Evolutionary conservation across 2,888 invertebrate genomes (phyloP).

Genomic region (Lydus trimaculatus): DNA sequence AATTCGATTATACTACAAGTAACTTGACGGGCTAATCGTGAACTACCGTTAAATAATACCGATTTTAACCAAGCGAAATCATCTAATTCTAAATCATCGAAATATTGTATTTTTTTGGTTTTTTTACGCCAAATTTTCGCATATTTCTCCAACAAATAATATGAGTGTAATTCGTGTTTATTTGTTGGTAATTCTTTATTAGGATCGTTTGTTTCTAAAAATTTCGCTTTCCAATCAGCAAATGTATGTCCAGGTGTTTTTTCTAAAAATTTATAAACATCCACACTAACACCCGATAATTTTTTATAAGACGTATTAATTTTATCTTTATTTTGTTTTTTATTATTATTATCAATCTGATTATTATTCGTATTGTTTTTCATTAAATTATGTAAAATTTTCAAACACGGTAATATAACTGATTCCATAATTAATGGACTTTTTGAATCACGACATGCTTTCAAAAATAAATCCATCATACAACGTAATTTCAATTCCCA

Average conservation of each 20-base stretch:
- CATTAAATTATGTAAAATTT: conserved; percentile 87
- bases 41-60: conserved; percentile 92
- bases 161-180: conserved; percentile 52
- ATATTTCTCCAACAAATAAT: conserved; percentile 80
- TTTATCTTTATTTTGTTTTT: conserved; percentile 14
- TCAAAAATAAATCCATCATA: conserved; percentile 86
- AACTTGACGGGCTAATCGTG: conserved; percentile 85
- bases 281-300: conserved; percentile 67
- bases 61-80: conserved; percentile 87
- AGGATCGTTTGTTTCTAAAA: conserved; percentile 61
- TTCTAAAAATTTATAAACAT: conserved; percentile 76
- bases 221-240: conserved; percentile 73
- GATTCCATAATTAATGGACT: conserved; percentile 90
- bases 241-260: conserved; percentile 75
- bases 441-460: conserved; percentile 77
- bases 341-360: conserved; percentile 35
- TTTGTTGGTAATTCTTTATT: conserved; percentile 46
- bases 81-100: conserved; percentile 68
- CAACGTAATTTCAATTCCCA: conserved; percentile 93
- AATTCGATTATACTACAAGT: conserved; percentile 89
- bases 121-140: conserved; percentile 71
- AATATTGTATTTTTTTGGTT: conserved; percentile 43
- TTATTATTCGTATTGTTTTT: conserved; percentile 61
- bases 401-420: conserved; percentile 90
- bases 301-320: conserved; percentile 19